A percentile compares a stretch with the other conserved stretches of the same genome.
Conservation (phyloP, 2,888 invertebrate species). For the Psococerastis gibbosa region DNA sequence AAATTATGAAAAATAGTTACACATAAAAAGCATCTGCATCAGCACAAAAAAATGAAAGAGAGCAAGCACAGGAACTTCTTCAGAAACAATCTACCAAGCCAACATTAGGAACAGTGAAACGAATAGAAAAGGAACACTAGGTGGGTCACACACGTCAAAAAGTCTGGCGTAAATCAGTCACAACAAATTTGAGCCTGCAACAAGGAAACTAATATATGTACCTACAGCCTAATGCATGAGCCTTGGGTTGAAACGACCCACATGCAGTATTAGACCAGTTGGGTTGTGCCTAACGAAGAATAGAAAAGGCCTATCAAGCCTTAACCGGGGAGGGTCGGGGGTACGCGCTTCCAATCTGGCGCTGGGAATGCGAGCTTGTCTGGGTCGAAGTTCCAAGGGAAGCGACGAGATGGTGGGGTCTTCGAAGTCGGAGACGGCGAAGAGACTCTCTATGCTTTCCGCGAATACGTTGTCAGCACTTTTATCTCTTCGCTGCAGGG, state of each 20-base stretch:
- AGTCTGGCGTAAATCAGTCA: too few relatives aligned
- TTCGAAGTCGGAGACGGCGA: constrained; percentile 21
- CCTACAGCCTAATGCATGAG: constrained; percentile 49
- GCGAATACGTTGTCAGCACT: constrained; percentile 21
- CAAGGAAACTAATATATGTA: too few relatives aligned
- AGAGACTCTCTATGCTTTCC: constrained; percentile 19
- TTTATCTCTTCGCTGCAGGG: constrained; percentile 21
- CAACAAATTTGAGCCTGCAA: too few relatives aligned
- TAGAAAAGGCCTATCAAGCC: constrained; percentile 73
- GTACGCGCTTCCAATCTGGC: constrained; percentile 14
- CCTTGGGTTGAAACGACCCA: constrained; percentile 73
- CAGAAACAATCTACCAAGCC: too few relatives aligned
- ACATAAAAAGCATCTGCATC: too few relatives aligned
- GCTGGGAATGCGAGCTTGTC: constrained; percentile 45
- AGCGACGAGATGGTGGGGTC: constrained; percentile 33
- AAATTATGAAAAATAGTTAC: too few relatives aligned
- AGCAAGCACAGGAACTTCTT: too few relatives aligned
- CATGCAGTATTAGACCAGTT: constrained; percentile 73
- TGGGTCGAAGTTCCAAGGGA: constrained; percentile 46
- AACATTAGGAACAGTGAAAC: too few relatives aligned
- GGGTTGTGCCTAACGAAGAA: constrained; percentile 81
- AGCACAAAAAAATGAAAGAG: too few relatives aligned
- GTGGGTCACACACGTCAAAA: too few relatives aligned
- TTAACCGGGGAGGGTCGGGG: constrained; percentile 45
- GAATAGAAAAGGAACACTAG: too few relatives aligned